phyloP scores from a whole-genome alignment of 2,113 vertebrate species.

The Nycticorax nycticorax region DNA sequence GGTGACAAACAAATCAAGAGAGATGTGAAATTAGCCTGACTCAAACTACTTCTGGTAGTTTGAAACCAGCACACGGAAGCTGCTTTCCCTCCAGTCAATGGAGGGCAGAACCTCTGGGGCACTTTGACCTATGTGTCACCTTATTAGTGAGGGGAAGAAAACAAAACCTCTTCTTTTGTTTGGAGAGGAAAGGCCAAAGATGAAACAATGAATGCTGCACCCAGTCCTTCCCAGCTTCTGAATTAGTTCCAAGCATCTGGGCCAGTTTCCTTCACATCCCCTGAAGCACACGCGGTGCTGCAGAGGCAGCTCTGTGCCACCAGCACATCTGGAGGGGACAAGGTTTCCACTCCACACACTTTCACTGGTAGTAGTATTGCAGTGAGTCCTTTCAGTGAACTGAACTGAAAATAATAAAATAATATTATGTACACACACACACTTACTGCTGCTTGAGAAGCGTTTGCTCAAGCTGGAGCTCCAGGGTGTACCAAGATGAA shows the following conservation, averaged over 20 bases:
- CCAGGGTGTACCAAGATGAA: neutral
- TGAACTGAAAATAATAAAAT: neutral
- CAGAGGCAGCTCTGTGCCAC: neutral
- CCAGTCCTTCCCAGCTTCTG: neutral
- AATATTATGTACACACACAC: neutral
- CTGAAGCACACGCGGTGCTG: neutral
- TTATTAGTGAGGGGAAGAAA: neutral
- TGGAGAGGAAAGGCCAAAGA: neutral
- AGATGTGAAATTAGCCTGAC: fast-evolving
- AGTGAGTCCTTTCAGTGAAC: neutral
- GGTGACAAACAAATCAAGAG: neutral
- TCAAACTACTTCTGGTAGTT: neutral
- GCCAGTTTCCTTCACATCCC: neutral
- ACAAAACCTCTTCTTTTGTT: neutral
- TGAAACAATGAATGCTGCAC: neutral
- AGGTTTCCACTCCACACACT: neutral
- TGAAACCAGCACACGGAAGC: neutral
- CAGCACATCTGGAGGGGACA: neutral
- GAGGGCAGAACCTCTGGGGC: neutral
- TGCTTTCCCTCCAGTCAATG: neutral
- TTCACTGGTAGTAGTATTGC: neutral
- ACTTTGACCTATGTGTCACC: neutral
- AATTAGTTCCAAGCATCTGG: neutral
- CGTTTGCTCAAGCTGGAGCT: neutral
- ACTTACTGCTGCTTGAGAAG: neutral